Base-by-base conservation (phyloP, 2,888 invertebrate species). In the Amiota mariae region DNA sequence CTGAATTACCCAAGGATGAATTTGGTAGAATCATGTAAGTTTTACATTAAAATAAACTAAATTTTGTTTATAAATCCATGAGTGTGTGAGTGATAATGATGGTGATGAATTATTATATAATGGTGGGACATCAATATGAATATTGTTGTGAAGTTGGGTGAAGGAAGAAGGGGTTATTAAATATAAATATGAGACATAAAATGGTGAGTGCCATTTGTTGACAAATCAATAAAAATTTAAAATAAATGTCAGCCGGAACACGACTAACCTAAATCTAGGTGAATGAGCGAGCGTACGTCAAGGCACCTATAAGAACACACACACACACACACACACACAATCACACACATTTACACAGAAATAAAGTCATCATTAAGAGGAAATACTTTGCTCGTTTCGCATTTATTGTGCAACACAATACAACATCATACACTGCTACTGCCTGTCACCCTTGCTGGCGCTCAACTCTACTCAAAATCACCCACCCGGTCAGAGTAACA, bases 1-100 rank as follows among this genome's bases (percentile, higher is more conserved):
- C 92, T 80, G 90, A 94, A 85, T 91, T 93, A 85, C 91, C 93
- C 64, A 92, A 92, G 83, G 96, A 97, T 91, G 96, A 96, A 90
- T 95, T 94, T 91, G 97, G 97, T 72, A 93, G 97, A 90, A 93
- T 96, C 86, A 92, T 81, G 88, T 88, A 78, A 88, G 88, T 88
- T 78, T 24, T 36, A 36, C 2, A 36, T 6, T 36, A 36, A 36
- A 36, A 24, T 24, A 24, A 4, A 36, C 10, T 54, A 54, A 54
- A 54, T 54, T 54, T 2, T 54, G 12, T 54, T 46, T 64, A 3
- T 47, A 47, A n/a, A 64, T 15, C n/a, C 9, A 9, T n/a, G 15
- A 67, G 54, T 81, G n/a, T n/a, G n/a, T n/a, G n/a, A n/a, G n/a
- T n/a, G n/a, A n/a, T n/a, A n/a, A n/a, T n/a, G n/a, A n/a, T n/a